Evolutionary conservation across 2,113 vertebrate species (phyloP).

Genomic region (Apistogramma diplotaenia): DNA sequence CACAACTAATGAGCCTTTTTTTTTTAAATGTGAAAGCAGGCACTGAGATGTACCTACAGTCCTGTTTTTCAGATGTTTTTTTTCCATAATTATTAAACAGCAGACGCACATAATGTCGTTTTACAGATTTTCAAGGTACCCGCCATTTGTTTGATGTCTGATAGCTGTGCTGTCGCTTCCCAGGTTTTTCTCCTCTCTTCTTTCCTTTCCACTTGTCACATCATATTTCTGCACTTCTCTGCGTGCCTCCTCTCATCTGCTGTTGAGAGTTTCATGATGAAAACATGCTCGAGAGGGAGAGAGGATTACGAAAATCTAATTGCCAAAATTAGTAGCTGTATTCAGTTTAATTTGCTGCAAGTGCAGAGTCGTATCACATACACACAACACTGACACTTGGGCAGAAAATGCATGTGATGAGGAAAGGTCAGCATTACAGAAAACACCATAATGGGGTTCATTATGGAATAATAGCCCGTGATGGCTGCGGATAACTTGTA

Average conservation of each 20-base stretch:
- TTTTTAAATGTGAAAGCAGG: conserved; percentile 18
- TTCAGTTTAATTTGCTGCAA: conserved; percentile 25
- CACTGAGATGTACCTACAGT: conserved; percentile 2
- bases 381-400: background rate
- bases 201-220: conserved; percentile 1
- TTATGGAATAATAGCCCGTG: conserved; percentile 7
- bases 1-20: conserved; percentile 10
- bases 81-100: conserved; percentile 31
- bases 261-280: conserved; percentile 17
- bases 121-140: conserved; percentile 15
- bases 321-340: conserved; percentile 15
- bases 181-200: background rate
- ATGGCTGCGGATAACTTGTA: background rate
- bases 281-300: conserved; percentile 34
- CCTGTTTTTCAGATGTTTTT: conserved; percentile 1
- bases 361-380: background rate
- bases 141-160: conserved; percentile 29
- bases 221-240: conserved; percentile 23
- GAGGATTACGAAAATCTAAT: conserved; percentile 44
- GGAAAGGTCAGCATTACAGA: background rate
- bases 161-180: background rate
- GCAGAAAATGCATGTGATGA: background rate
- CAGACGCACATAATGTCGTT: conserved; percentile 10
- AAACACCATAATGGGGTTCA: conserved; percentile 1
- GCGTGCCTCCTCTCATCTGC: conserved; percentile 18